Conservation (phyloP, 2,797 vertebrate species). For the Cryptoprocta ferox region DNA sequence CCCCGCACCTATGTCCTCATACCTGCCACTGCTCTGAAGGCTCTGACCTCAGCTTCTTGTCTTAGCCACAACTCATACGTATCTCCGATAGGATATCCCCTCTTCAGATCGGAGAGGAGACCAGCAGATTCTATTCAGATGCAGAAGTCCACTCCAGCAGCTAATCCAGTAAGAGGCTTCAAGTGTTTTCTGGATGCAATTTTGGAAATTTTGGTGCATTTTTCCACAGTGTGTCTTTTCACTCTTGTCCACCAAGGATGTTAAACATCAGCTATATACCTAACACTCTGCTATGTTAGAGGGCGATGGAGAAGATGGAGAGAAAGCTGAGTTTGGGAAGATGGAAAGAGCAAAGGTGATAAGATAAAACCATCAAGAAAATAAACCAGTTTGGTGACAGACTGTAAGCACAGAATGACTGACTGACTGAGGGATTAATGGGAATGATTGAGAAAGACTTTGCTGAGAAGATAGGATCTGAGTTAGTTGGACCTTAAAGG, state of each 20-base stretch:
- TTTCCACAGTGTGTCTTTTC: not conserved
- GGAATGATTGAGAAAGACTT: not conserved
- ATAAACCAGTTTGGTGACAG: not conserved
- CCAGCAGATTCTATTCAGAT: not conserved
- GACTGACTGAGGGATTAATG: not conserved
- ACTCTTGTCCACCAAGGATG: not conserved
- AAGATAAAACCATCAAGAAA: not conserved
- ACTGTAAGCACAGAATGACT: not conserved
- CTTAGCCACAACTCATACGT: not conserved
- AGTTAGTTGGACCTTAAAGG: not conserved
- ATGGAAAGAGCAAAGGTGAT: not conserved
- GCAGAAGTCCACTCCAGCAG: not conserved
- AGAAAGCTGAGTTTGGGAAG: not conserved
- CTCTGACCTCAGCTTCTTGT: not conserved
- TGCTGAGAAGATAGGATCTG: not conserved
- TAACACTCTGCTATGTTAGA: not conserved
- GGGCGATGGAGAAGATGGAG: not conserved
- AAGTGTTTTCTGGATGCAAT: not conserved
- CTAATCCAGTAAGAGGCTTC: not conserved
- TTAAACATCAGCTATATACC: not conserved
- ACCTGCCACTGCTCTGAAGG: not conserved
- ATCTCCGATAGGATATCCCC: not conserved
- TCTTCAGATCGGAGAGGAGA: not conserved
- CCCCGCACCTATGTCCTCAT: not conserved
- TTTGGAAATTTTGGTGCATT: not conserved